Percentiles rank a stretch among this genome's conserved stretches.
phyloP scores from a whole-genome alignment of 2,888 invertebrate genomes.

The Luperina testacea region DNA sequence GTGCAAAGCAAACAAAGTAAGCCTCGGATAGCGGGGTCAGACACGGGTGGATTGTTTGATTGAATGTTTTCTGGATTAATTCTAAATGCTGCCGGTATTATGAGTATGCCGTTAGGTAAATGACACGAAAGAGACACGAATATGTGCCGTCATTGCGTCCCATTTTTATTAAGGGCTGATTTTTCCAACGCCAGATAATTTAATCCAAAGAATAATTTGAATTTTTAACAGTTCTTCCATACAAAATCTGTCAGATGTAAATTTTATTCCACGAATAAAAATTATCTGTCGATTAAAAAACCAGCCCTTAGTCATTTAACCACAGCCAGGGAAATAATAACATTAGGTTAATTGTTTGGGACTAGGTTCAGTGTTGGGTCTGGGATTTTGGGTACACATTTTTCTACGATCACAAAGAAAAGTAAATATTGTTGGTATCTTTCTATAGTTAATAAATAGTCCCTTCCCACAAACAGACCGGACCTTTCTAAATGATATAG shows the following conservation, averaged over 20 bases:
- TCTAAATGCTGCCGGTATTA: not conserved
- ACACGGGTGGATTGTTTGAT: conserved; percentile 31
- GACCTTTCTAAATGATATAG: conserved; percentile 30
- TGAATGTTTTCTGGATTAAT: conserved; percentile 20
- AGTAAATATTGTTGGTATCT: not conserved
- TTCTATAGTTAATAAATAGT: conserved; percentile 9
- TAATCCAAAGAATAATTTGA: no score
- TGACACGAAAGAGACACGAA: not conserved
- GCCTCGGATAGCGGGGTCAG: conserved; percentile 6
- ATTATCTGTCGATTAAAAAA: no score
- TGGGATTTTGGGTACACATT: not conserved
- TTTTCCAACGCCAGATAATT: no score
- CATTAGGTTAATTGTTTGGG: conserved; percentile 1
- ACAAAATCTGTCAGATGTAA: no score
- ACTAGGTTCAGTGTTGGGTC: not conserved
- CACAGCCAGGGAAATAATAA: not conserved
- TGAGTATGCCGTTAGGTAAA: not conserved
- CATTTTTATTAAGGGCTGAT: not conserved
- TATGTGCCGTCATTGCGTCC: not conserved
- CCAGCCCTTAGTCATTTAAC: no score
- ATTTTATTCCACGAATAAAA: no score
- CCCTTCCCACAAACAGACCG: conserved; percentile 10
- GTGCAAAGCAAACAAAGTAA: conserved; percentile 49
- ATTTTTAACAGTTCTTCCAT: no score
- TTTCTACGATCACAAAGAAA: conserved; percentile 8